Evolutionary conservation across 64 coral and sea anemone species (phyloP).

Genomic region (Stylophora pistillata): DNA sequence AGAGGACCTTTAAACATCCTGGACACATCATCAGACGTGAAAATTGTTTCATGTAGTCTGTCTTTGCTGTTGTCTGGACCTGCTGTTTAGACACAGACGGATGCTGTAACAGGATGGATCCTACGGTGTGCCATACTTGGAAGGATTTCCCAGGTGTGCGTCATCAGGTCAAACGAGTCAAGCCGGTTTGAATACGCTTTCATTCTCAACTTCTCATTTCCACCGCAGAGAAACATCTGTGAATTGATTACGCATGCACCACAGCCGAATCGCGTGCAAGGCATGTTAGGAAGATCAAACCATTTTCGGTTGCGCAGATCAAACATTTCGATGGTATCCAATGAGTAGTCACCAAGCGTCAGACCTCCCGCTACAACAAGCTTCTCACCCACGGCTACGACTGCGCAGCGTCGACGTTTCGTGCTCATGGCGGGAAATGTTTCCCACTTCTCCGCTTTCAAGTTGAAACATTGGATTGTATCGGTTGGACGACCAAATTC

Average conservation of each 20-base stretch:
- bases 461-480: constrained; percentile 55
- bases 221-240: constrained; percentile 65
- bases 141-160: constrained; percentile 42
- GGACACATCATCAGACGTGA: not conserved
- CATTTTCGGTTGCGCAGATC: constrained; percentile 76
- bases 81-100: constrained; percentile 27
- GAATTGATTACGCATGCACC: constrained; percentile 51
- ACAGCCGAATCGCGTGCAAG: constrained; percentile 64
- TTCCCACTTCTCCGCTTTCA: constrained; percentile 73
- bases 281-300: constrained; percentile 78
- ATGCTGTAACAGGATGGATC: constrained; percentile 34
- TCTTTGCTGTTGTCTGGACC: not conserved
- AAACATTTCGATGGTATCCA: constrained; percentile 76
- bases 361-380: constrained; percentile 62
- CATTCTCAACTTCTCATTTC: constrained; percentile 72
- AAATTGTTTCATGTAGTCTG: not conserved
- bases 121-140: constrained; percentile 55
- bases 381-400: constrained; percentile 62
- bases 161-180: constrained; percentile 62
- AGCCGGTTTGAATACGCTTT: constrained; percentile 58
- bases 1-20: not conserved
- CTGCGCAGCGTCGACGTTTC: constrained; percentile 64
- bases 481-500: constrained; percentile 48
- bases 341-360: constrained; percentile 49
- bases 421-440: constrained; percentile 66